Percentiles rank a stretch among this genome's conserved stretches.
Evolutionary conservation across 2,888 invertebrate genomes (phyloP).

Genomic region (Ceraclea dissimilis): DNA sequence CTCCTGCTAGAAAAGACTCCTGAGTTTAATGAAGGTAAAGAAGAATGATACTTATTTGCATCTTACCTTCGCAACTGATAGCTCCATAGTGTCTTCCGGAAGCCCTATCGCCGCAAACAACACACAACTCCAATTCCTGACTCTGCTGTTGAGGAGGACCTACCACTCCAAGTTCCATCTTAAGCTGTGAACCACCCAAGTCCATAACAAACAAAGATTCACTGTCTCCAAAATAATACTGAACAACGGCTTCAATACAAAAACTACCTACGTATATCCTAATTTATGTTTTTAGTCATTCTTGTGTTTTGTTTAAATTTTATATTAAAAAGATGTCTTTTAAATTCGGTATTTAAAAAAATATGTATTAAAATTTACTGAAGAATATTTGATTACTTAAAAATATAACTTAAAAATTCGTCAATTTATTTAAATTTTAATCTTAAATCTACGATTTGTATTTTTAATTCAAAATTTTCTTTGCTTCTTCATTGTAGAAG

Average conservation of each 20-base stretch:
- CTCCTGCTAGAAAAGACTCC: too few relatives aligned
- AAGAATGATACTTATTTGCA: too few relatives aligned
- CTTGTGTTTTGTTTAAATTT: neutral
- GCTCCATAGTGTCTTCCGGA: conserved; percentile 94
- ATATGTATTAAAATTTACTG: too few relatives aligned
- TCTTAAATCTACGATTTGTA: neutral
- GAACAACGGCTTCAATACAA: too few relatives aligned
- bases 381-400: too few relatives aligned
- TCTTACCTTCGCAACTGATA: conserved; percentile 73
- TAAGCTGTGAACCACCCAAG: neutral
- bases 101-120: conserved; percentile 93
- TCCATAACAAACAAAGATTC: neutral
- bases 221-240: neutral
- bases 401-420: neutral
- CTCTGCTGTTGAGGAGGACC: neutral
- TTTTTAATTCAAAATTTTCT: neutral
- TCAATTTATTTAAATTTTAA: neutral
- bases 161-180: conserved; percentile 9
- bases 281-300: neutral
- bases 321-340: too few relatives aligned
- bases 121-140: conserved; percentile 72
- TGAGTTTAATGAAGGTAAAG: too few relatives aligned
- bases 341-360: too few relatives aligned
- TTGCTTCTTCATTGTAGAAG: neutral
- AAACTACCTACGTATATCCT: neutral